phyloP scores from a whole-genome alignment of 2,797 vertebrate genomes.

The Sebastes itinus region DNA sequence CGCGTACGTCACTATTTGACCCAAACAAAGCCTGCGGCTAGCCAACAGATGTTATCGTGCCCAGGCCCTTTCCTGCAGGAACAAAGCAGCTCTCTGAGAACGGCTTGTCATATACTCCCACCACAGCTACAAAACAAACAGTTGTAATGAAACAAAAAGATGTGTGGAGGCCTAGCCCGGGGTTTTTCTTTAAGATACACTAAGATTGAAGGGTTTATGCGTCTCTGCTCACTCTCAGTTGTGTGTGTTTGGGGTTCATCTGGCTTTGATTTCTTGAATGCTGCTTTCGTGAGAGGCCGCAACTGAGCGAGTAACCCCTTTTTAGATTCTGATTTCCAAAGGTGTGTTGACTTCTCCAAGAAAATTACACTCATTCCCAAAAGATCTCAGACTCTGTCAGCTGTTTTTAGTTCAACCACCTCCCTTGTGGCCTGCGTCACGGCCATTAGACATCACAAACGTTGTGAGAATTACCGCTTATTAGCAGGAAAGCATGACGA shows the following conservation, averaged over 20 bases:
- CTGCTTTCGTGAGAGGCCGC: conserved; percentile 10
- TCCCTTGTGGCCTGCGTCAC: conserved; percentile 6
- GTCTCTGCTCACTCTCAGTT: conserved; percentile 1
- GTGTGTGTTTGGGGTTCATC: conserved; percentile 19
- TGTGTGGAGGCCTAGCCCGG: conserved; percentile 12
- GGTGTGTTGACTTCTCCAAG: conserved; percentile 7
- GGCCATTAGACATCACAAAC: conserved; percentile 6
- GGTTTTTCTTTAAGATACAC: conserved; percentile 40
- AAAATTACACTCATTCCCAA: not conserved
- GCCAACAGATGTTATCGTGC: conserved; percentile 66
- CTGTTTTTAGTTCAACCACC: conserved; percentile 12
- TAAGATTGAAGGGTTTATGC: conserved; percentile 21
- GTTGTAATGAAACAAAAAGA: conserved; percentile 57
- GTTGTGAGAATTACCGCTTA: conserved; percentile 40
- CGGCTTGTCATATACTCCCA: conserved; percentile 35
- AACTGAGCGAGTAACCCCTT: not conserved
- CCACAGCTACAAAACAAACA: conserved; percentile 55
- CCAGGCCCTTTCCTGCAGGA: conserved; percentile 62
- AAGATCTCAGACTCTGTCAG: conserved; percentile 2
- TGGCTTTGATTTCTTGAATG: conserved; percentile 36
- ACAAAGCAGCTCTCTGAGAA: conserved; percentile 54
- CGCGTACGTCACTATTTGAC: conserved; percentile 55
- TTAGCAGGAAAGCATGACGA: conserved; percentile 28
- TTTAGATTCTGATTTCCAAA: conserved; percentile 14
- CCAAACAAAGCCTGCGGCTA: conserved; percentile 58